Evolutionary conservation across 2,797 vertebrate genomes (phyloP), one percentile per base, ranked within the genome.

Genomic region (Thamnophis elegans): DNA sequence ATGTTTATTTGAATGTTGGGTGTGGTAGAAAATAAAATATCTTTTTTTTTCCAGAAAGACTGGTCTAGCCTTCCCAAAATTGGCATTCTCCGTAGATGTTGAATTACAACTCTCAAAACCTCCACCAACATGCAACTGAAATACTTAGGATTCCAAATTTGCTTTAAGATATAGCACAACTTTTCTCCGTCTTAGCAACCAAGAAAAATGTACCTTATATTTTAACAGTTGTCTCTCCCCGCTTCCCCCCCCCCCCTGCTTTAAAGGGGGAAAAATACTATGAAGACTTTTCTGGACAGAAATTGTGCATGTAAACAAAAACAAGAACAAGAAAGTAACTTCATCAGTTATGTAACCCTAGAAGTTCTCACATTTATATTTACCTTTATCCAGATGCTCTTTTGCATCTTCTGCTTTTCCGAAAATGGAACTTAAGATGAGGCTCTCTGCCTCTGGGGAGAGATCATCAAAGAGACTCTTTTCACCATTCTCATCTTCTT

Each of bases 341-440:
- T 60, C 56, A 85, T 5, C 22, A 18, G n/a, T 47, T 73, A 42
- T 2, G 36, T 62, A 55, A 36, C 5, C 9, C 25, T 47, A 32
- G 85, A 93, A 28, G 4, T 22, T 36, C 32, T 56, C 25, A 0
- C 53, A 16, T 88, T 82, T 62, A 82, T 1, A 91, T 28, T n/a
- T 96, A 97, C 97, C 97, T 97, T 95, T 96, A 78, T 96, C 95
- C 36, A 90, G 92, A 54, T 93, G 51, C 22, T 95, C 97, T 87
- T 98, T 97, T 89, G 97, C 97, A 56, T 98, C 98, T 95, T 98
- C 97, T 87, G 97, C 96, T 90, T 98, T 98, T 91, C 96, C 97
- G 62, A 98, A 97, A 59, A 98, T 96, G 88, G 98, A 98, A 28
- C 97, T 97, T 54, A 99, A 90, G 94, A 98, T 94, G 53, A 98